phyloP scores from a whole-genome alignment of 2,797 vertebrate genomes.

The Leptatherina wallacei region DNA sequence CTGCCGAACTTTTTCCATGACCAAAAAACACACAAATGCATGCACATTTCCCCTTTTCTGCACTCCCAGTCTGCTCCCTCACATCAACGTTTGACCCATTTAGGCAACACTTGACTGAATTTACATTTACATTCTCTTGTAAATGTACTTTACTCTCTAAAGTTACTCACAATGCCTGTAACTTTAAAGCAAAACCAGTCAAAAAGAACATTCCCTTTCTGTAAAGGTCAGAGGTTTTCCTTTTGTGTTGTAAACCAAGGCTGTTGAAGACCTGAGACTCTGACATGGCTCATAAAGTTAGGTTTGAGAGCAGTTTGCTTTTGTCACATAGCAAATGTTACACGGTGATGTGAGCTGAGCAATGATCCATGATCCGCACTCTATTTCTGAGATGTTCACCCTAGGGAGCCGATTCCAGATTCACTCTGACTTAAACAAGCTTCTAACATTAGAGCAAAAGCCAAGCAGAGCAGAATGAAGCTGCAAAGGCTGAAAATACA shows the following conservation, averaged over 20 bases:
- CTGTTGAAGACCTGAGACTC: neutral
- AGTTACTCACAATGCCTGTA: neutral
- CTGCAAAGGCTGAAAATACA: neutral
- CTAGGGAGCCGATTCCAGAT: conserved; percentile 19
- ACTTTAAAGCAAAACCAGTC: neutral
- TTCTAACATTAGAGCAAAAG: conserved; percentile 19
- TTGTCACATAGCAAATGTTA: conserved; percentile 10
- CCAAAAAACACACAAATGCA: neutral
- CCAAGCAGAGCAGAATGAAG: conserved; percentile 19
- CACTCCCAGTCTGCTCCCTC: neutral
- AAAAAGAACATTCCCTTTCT: neutral
- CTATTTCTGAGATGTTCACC: conserved; percentile 17
- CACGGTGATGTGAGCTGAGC: conserved; percentile 21
- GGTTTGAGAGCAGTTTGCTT: conserved; percentile 16
- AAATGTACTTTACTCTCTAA: neutral
- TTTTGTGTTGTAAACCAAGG: neutral
- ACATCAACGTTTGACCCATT: neutral
- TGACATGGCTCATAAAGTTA: neutral
- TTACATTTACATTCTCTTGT: neutral
- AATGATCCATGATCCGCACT: conserved; percentile 11
- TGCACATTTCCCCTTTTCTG: conserved; percentile 12
- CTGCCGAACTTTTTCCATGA: conserved; percentile 1
- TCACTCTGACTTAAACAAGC: conserved; percentile 23
- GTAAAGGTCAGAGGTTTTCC: conserved; percentile 10
- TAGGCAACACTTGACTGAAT: neutral